phyloP scores from a whole-genome alignment of 2,888 invertebrate species.

The Tetheella fluctuosa region DNA sequence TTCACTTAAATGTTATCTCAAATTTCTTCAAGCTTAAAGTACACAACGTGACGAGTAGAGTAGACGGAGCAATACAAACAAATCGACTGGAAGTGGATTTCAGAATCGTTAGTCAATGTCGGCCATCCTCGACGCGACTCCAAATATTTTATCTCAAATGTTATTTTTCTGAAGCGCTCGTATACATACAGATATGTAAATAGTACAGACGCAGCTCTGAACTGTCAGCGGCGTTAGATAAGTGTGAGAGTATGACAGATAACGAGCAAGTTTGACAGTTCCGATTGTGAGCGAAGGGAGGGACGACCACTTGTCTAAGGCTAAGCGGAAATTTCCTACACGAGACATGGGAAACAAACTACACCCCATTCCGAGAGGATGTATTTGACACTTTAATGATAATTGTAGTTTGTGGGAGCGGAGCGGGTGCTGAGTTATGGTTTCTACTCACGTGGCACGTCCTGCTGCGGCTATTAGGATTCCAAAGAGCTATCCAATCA shows the following conservation, averaged over 20 bases:
- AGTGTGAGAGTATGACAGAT: conserved; percentile 3
- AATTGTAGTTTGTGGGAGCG: background rate
- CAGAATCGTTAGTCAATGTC: conserved; percentile 6
- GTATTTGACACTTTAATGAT: conserved; percentile 2
- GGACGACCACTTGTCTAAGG: background rate
- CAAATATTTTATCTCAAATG: background rate
- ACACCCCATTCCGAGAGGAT: background rate
- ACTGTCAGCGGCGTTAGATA: conserved; percentile 12
- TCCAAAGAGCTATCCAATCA: background rate
- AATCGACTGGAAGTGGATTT: conserved; percentile 7
- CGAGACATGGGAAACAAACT: background rate
- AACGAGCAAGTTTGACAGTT: background rate
- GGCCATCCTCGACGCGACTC: background rate
- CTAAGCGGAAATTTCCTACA: background rate
- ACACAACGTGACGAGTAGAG: conserved; percentile 7
- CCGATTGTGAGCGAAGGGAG: background rate
- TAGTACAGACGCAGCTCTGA: background rate
- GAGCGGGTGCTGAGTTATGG: background rate
- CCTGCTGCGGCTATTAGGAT: background rate
- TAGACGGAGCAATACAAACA: conserved; percentile 4
- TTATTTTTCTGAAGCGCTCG: background rate
- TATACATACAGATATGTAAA: background rate
- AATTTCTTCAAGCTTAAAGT: conserved; percentile 3
- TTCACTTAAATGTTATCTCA: conserved; percentile 9
- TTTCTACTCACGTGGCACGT: background rate